Evolutionary conservation across 2,113 vertebrate species (phyloP), one percentile per base, ranked within the genome.

Genomic region (Caranx melampygus): DNA sequence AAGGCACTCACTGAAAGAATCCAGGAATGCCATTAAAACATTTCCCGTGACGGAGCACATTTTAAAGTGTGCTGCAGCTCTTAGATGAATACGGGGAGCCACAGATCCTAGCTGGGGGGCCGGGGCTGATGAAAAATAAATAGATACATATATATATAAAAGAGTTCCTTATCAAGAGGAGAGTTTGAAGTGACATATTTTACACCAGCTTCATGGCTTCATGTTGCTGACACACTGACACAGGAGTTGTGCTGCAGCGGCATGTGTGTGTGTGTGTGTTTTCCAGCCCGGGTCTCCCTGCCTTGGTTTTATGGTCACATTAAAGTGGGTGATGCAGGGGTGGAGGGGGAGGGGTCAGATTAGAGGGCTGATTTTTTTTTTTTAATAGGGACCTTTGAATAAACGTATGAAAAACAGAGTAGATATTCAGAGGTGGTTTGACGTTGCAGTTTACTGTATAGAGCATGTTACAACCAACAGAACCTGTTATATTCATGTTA

Each of bases 21-120:
- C 61, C 68, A 84, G 75, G 75, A 85, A 89, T 87, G 78, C 64
- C 70, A 79, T 79, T 84, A 83, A 90, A 82, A 72, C 68, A 58
- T 86, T 82, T 85, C 75, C 75, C 85, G 59, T 74, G 87, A 91
- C 81, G 3, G 66, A 67, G 87, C 78, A 76, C 42, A 52, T 88
- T 78, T 70, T 80, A 85, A 89, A 78, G 16, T 55, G 47, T 45
- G 65, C 35, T 49, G 73, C 87, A 88, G 78, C 82, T 87, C 86
- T 86, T 75, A 21, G 68, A 76, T 60, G 63, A 74, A 73, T 73
- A 58, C 40, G 33, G 31, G 68, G 51, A 58, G 51, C 49, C 42
- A 60, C 3, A 52, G 70, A 47, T 37, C 26, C 75, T 75, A 71
- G 65, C 15, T 31, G 80, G 81, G 26, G 54, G 58, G 55, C 58